These are phyloP conservation scores for Megalurothrips usitatus DNA, from an alignment of 2,888 invertebrate species.

Conservation along the genomic window DNA sequence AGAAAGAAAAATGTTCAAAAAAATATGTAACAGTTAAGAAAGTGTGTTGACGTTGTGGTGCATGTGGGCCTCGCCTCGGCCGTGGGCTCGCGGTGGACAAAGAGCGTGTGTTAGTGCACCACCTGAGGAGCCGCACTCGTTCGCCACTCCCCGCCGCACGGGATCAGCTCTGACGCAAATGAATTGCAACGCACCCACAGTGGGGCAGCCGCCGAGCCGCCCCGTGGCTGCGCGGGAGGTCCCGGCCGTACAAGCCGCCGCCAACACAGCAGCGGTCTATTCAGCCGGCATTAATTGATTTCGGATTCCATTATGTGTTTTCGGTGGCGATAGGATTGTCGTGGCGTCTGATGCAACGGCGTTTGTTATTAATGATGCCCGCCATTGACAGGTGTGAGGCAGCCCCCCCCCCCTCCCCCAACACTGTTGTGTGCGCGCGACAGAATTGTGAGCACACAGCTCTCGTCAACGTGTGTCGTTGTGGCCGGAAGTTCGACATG, in stretches of 20 bases:
- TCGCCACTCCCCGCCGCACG: not conserved
- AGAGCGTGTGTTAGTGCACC: too few species aligned
- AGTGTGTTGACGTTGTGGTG: too few species aligned
- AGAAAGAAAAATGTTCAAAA: too few species aligned
- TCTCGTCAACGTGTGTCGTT: too few species aligned
- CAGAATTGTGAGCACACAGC: too few species aligned
- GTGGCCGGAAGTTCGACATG: too few species aligned
- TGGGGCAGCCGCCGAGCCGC: not conserved
- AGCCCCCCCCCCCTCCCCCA: not conserved
- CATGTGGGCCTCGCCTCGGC: too few species aligned
- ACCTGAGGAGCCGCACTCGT: too few species aligned
- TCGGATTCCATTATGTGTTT: slow-evolving; percentile 25
- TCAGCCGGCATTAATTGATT: slow-evolving; percentile 15
- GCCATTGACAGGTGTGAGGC: not conserved
- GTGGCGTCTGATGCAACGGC: slow-evolving; percentile 2
- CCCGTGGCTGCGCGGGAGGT: not conserved
- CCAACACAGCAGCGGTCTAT: not conserved
- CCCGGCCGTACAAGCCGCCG: not conserved
- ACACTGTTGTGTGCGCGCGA: too few species aligned
- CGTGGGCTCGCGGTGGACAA: too few species aligned
- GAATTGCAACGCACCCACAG: not conserved
- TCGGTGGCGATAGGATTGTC: not conserved
- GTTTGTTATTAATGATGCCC: slow-evolving; percentile 10
- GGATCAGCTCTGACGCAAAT: not conserved
- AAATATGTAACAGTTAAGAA: too few species aligned